Percentiles rank a stretch among this genome's conserved stretches.
These are phyloP conservation scores for Ostrea denselamellosa DNA, from an alignment of 1,140 invertebrate genomes.

Conservation along the genomic window DNA sequence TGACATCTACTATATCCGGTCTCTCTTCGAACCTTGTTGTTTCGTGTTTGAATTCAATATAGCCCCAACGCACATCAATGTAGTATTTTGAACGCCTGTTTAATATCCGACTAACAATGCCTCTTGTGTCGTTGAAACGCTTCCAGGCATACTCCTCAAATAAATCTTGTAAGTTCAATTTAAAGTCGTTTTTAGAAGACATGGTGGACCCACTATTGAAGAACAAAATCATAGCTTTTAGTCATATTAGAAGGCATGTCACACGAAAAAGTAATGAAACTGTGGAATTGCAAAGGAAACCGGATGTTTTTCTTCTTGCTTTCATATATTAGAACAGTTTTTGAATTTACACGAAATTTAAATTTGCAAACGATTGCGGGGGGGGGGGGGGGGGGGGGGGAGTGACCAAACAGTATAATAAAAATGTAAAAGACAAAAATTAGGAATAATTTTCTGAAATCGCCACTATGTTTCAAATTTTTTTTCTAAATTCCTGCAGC, in stretches of 20 bases:
- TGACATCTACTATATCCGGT: slow-evolving; percentile 2
- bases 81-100: slow-evolving; percentile 49
- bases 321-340: too few relatives aligned
- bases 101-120: neutral
- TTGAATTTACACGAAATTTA: too few relatives aligned
- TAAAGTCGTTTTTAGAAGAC: neutral
- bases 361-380: too few relatives aligned
- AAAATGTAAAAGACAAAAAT: too few relatives aligned
- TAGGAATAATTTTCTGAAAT: neutral
- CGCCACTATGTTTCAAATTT: neutral
- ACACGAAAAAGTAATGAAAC: too few relatives aligned
- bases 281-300: too few relatives aligned
- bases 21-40: slow-evolving; percentile 45
- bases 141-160: slow-evolving; percentile 48
- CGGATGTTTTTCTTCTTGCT: too few relatives aligned
- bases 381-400: too few relatives aligned
- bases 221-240: neutral
- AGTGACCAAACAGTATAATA: too few relatives aligned
- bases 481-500: neutral
- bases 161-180: slow-evolving; percentile 10
- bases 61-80: slow-evolving; percentile 50
- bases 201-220: neutral
- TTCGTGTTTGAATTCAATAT: slow-evolving; percentile 47
- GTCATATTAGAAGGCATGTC: too few relatives aligned
- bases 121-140: neutral